These are phyloP conservation scores for Sphinx pinastri DNA, from an alignment of 2,888 invertebrate species.

Conservation along the genomic window DNA sequence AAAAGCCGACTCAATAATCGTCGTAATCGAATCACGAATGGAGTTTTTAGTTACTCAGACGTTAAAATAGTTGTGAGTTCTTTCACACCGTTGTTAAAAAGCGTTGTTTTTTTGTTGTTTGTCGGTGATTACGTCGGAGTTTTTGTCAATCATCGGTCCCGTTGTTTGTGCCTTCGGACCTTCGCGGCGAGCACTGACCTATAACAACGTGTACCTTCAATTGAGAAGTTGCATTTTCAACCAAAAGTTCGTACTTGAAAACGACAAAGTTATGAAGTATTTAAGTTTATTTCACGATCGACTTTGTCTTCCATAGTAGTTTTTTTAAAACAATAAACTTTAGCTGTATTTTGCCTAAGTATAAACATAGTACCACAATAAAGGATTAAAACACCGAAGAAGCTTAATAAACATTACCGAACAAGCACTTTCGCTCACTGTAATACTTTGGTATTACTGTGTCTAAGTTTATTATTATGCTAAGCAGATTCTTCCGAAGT, in stretches of 20 bases:
- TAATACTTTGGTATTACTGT: conserved; percentile 18
- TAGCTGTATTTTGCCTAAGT: too few relatives aligned
- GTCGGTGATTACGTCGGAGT: conserved; percentile 42
- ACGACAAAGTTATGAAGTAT: too few relatives aligned
- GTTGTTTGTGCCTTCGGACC: conserved; percentile 9
- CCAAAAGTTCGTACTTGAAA: not conserved
- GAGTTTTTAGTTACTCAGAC: conserved; percentile 46
- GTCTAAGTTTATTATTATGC: conserved; percentile 48
- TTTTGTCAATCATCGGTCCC: conserved; percentile 49
- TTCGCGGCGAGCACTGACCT: conserved; percentile 11
- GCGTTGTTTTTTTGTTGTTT: conserved; percentile 46
- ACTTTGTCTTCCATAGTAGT: too few relatives aligned
- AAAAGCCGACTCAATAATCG: conserved; percentile 55
- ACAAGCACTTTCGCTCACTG: conserved; percentile 43
- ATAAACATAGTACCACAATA: not conserved
- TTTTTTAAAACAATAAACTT: too few relatives aligned
- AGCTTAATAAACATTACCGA: conserved; percentile 27
- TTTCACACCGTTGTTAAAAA: conserved; percentile 58
- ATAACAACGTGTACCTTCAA: not conserved
- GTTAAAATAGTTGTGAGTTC: conserved; percentile 61
- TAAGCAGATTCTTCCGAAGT: conserved; percentile 42
- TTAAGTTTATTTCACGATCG: too few relatives aligned
- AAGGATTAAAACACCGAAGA: conserved; percentile 7
- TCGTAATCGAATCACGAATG: conserved; percentile 63
- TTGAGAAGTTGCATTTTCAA: not conserved